Conservation (phyloP, 2,113 vertebrate genomes). For the Oreochromis tanganicae region DNA sequence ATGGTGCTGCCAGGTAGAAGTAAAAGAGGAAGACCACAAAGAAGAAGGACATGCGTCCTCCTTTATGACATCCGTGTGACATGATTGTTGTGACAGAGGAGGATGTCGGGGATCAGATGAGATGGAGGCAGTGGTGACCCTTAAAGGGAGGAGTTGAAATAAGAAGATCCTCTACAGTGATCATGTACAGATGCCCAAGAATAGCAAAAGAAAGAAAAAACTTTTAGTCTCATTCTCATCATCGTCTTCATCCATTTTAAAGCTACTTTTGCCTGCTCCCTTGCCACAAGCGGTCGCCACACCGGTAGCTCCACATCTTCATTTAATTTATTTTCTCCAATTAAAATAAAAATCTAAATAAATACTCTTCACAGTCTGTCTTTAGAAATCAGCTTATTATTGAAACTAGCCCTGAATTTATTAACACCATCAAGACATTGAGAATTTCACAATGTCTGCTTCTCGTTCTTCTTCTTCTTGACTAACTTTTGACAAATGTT, state of each 20-base stretch:
- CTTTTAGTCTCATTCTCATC: not conserved
- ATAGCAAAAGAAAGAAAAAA: not conserved
- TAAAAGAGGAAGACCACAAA: not conserved
- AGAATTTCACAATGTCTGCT: not conserved
- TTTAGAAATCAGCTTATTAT: not conserved
- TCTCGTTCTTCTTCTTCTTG: not conserved
- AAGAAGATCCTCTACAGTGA: not conserved
- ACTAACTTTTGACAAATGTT: constrained; percentile 34
- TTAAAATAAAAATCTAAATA: not conserved
- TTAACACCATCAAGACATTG: not conserved
- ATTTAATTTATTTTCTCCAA: not conserved
- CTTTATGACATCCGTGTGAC: not conserved
- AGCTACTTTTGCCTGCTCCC: not conserved
- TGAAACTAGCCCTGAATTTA: constrained; percentile 3
- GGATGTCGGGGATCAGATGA: not conserved
- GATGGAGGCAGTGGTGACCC: not conserved
- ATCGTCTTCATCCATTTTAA: not conserved
- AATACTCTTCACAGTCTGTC: not conserved
- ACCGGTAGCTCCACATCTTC: not conserved
- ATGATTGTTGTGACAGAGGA: not conserved
- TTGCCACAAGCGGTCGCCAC: not conserved
- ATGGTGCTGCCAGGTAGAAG: not conserved
- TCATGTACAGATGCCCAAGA: not conserved
- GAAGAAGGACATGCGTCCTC: not conserved
- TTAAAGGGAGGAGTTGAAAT: not conserved